A percentile compares a stretch with the other conserved stretches of the same genome.
Evolutionary conservation across 1,140 invertebrate species (phyloP).

Genomic region (Anoplolepis gracilipes): DNA sequence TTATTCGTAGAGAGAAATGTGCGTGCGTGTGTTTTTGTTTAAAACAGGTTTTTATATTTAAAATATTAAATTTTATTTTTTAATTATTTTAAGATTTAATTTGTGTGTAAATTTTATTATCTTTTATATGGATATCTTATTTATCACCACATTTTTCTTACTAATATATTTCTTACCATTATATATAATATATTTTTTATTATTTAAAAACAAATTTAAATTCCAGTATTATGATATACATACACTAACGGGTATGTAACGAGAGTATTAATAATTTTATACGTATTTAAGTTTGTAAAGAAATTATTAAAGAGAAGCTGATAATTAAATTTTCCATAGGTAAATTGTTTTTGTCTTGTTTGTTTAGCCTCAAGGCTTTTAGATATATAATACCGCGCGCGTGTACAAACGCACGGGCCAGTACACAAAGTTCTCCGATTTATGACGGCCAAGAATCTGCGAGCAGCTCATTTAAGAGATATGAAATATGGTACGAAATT

Average conservation of each 20-base stretch:
- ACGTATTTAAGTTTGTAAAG: not conserved
- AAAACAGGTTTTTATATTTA: not conserved
- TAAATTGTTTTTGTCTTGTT: conserved; percentile 46
- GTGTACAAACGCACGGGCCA: not conserved
- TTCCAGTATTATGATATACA: not conserved
- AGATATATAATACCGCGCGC: conserved; percentile 36
- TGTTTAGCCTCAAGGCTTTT: conserved; percentile 35
- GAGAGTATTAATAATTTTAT: conserved; percentile 12
- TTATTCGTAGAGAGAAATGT: not conserved
- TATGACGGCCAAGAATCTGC: conserved; percentile 29
- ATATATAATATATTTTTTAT: not conserved
- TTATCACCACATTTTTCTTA: not conserved
- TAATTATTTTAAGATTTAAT: not conserved
- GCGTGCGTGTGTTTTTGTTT: not conserved
- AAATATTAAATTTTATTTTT: not conserved
- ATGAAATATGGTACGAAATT: not conserved
- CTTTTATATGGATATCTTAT: not conserved
- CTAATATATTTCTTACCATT: not conserved
- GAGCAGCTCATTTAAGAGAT: conserved; percentile 46
- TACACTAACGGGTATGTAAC: not conserved
- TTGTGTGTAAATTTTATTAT: not conserved
- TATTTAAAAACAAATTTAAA: not conserved
- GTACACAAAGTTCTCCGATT: conserved; percentile 71
- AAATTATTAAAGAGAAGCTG: conserved; percentile 16
- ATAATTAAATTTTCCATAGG: conserved; percentile 56